Percentiles rank a stretch among this genome's conserved stretches.
Evolutionary conservation across 2,113 vertebrate genomes (phyloP).

Genomic region (Epinephelus lanceolatus): DNA sequence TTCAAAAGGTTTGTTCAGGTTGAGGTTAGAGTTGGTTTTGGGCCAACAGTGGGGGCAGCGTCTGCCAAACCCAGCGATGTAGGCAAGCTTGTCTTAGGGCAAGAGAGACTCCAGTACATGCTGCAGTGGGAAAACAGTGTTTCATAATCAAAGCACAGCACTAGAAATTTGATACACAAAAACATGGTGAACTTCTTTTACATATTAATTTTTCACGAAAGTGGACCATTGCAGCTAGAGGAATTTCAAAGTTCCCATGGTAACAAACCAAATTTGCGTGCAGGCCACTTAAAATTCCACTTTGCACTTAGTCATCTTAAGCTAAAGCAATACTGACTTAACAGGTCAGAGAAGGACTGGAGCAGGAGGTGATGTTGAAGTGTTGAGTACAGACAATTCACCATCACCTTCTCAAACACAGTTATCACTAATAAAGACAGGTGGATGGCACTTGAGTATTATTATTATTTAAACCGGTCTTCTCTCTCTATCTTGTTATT

Average conservation of each 20-base stretch:
- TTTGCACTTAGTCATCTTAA: conserved; percentile 13
- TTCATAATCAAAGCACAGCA: conserved; percentile 8
- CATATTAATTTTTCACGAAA: background rate
- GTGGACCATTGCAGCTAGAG: background rate
- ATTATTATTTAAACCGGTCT: background rate
- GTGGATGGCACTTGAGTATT: background rate
- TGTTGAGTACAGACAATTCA: background rate
- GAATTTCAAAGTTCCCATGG: conserved; percentile 28
- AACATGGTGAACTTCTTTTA: background rate
- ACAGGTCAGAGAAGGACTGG: conserved; percentile 11
- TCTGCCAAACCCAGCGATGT: background rate
- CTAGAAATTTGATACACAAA: background rate
- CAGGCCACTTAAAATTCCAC: conserved; percentile 22
- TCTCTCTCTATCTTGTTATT: background rate
- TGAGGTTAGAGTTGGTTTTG: background rate
- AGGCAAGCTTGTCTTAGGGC: background rate
- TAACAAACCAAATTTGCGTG: conserved; percentile 23
- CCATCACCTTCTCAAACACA: background rate
- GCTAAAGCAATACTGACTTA: conserved; percentile 5
- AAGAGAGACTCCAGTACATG: background rate
- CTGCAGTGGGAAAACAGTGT: background rate
- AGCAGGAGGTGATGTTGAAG: background rate
- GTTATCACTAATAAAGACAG: background rate
- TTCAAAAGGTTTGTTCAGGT: background rate
- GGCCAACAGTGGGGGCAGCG: background rate